phyloP scores from a whole-genome alignment of 1,140 invertebrate species.

The Stenopsyche tienmushanensis region DNA sequence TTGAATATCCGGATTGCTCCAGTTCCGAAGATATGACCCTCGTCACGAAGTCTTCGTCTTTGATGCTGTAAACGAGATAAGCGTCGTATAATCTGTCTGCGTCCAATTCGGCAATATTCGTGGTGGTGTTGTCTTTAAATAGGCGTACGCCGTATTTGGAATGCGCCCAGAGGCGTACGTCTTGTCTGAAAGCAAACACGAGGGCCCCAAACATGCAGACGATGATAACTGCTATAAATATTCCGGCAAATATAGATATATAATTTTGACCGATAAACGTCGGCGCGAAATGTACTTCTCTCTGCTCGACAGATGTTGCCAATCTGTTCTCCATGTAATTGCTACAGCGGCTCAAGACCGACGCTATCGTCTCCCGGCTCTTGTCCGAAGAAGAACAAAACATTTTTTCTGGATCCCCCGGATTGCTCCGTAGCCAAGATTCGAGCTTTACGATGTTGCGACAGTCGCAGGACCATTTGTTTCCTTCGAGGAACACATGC shows the following conservation, averaged over 20 bases:
- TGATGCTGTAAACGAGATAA: conserved; percentile 83
- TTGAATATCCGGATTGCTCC: conserved; percentile 65
- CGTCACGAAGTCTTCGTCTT: conserved; percentile 79
- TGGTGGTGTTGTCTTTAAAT: conserved; percentile 60
- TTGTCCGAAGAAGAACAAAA: conserved; percentile 57
- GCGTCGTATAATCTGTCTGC: conserved; percentile 80
- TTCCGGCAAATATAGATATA: conserved; percentile 71
- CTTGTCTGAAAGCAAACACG: conserved; percentile 74
- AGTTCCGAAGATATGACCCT: conserved; percentile 76
- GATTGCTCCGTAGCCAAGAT: conserved; percentile 64
- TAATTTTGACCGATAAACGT: conserved; percentile 59
- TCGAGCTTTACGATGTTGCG: conserved; percentile 64
- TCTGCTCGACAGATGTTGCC: conserved; percentile 63
- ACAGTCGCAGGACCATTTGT: conserved; percentile 75
- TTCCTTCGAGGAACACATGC: conserved; percentile 65
- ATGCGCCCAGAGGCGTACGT: conserved; percentile 72
- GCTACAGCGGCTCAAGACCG: conserved; percentile 62
- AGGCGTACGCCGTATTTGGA: conserved; percentile 72
- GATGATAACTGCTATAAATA: conserved; percentile 70
- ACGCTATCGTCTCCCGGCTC: conserved; percentile 58
- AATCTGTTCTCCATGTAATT: conserved; percentile 62
- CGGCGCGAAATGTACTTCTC: conserved; percentile 59
- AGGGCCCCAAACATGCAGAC: conserved; percentile 68
- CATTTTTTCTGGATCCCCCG: conserved; percentile 62
- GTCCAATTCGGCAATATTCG: conserved; percentile 59